phyloP scores from a whole-genome alignment of 2,797 vertebrate genomes.

The Buceros bicornis region DNA sequence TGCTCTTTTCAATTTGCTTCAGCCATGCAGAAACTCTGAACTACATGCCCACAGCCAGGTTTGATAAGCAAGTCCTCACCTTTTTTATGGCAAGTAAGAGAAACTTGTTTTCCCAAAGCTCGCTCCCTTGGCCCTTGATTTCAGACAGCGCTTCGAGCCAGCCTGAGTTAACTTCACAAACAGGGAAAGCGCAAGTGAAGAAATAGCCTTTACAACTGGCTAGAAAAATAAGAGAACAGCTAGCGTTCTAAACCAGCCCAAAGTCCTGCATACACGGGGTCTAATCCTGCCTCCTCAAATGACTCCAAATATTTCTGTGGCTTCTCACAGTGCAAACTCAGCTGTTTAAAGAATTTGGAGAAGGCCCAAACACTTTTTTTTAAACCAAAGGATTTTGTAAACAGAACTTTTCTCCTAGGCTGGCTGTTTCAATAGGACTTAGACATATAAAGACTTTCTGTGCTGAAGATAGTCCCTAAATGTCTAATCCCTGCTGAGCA shows the following conservation, averaged over 20 bases:
- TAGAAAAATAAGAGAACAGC: background rate
- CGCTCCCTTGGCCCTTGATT: background rate
- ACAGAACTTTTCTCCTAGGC: slow-evolving; percentile 24
- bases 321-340: background rate
- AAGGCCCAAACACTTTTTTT: background rate
- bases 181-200: background rate
- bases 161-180: background rate
- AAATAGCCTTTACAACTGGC: background rate
- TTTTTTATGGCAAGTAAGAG: background rate
- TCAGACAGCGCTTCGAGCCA: background rate
- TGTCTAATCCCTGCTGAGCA: slow-evolving; percentile 38
- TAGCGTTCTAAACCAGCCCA: background rate
- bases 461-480: slow-evolving; percentile 11
- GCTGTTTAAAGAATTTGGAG: background rate
- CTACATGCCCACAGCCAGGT: background rate
- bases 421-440: slow-evolving; percentile 10
- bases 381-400: slow-evolving; percentile 17
- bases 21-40: background rate
- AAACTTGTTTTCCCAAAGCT: background rate
- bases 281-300: slow-evolving; percentile 28
- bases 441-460: background rate
- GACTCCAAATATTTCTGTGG: background rate
- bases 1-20: background rate
- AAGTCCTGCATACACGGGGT: background rate
- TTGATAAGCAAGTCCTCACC: background rate